Evolutionary conservation across 2,797 vertebrate genomes (phyloP), one percentile per base, ranked within the genome.

Genomic region (Enoplosus armatus): DNA sequence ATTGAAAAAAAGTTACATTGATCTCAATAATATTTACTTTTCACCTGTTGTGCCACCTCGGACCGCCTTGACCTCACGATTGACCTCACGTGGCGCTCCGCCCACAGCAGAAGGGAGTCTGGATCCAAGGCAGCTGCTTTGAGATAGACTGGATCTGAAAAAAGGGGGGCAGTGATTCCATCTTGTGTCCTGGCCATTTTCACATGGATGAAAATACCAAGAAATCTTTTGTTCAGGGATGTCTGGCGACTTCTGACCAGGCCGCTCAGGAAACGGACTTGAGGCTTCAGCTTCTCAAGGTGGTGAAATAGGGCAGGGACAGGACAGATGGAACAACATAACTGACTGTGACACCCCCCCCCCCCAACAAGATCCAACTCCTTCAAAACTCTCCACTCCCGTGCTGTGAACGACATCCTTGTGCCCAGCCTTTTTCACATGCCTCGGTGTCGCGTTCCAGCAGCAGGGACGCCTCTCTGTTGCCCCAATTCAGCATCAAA

Each of bases 41-140:
- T 77, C 18, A 74, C 63, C 54, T 31, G 0, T 68, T 84, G 59
- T 59, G 11, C 48, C 47, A 76, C n/a, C 16, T 75, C 72, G n/a
- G n/a, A n/a, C n/a, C 29, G 9, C 31, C 60, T 76, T 76, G 22
- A 76, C 11, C 1, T 76, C 53, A 53, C 2, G 8, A 41, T 24
- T 79, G 79, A 47, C 71, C 64, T 81, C 15, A 82, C 58, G 83
- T 83, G 73, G 59, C n/a, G 72, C 48, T 82, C 68, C 37, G 84
- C 41, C 83, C 85, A 87, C 48, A 69, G 0, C 22, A 83, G 54
- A 63, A 63, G 61, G 84, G 79, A 88, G 24, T 55, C 61, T 65
- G 79, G 86, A 80, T 92, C 77, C 75, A 89, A 62, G 37, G 43
- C 80, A 71, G 77, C 80, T 72, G 80, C 86, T 90, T 87, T 88